These are phyloP conservation scores for Acromyrmex heyeri DNA, from an alignment of 1,140 invertebrate species.

Conservation along the genomic window DNA sequence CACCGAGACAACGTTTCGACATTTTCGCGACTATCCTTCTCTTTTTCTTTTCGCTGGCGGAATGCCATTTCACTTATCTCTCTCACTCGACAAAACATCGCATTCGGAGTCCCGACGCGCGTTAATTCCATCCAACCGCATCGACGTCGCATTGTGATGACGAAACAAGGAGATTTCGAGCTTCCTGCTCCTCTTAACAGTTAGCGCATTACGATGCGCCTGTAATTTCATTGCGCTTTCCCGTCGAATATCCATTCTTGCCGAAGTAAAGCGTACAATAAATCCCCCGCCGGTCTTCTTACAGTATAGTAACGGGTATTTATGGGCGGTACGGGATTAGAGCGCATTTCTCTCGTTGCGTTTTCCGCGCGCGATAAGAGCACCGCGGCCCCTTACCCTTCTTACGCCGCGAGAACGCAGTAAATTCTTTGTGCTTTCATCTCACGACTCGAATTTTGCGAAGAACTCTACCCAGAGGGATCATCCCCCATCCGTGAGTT, in stretches of 20 bases:
- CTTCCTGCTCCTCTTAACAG: conserved; percentile 11
- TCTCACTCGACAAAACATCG: conserved; percentile 35
- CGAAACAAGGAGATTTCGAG: conserved; percentile 23
- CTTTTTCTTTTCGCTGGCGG: neutral
- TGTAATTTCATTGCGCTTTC: conserved; percentile 35
- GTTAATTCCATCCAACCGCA: conserved; percentile 35
- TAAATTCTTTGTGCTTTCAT: conserved; percentile 52
- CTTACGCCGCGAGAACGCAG: conserved; percentile 10
- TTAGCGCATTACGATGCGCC: conserved; percentile 7
- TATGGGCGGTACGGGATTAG: conserved; percentile 25
- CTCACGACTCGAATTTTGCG: conserved; percentile 40
- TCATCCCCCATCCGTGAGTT: conserved; percentile 29
- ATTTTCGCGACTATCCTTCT: conserved; percentile 1
- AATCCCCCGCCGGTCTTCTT: conserved; percentile 21
- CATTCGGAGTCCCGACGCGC: neutral
- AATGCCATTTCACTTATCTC: conserved; percentile 25
- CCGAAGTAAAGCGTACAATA: conserved; percentile 25
- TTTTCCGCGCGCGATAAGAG: conserved; percentile 30
- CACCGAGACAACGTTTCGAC: conserved; percentile 13
- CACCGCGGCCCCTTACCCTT: neutral
- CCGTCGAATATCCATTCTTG: conserved; percentile 42
- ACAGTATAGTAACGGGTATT: conserved; percentile 36
- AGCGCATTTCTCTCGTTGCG: conserved; percentile 38
- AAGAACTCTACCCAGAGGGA: conserved; percentile 36
- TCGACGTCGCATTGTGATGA: conserved; percentile 6